Evolutionary conservation across 2,888 invertebrate species (phyloP).

Genomic region (Latrodectus hesperus): DNA sequence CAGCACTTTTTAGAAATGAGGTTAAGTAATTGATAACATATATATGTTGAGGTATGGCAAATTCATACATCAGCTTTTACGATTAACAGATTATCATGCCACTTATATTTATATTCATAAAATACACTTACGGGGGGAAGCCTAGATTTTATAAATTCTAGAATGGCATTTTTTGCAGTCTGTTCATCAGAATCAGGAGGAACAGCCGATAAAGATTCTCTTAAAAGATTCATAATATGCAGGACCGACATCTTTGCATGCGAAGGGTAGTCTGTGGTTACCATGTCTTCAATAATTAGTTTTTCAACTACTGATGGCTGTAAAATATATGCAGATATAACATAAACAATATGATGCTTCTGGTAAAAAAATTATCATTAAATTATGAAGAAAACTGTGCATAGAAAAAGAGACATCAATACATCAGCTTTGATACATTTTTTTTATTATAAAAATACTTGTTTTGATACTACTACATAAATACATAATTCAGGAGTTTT

Average conservation of each 20-base stretch:
- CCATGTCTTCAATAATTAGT: slow-evolving; percentile 57
- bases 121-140: slow-evolving; percentile 31
- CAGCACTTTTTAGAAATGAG: background rate
- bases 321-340: background rate
- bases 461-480: too few species aligned
- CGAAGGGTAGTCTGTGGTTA: slow-evolving; percentile 10
- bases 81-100: background rate
- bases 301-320: slow-evolving; percentile 57
- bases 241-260: slow-evolving; percentile 13
- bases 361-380: too few species aligned
- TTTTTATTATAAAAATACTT: too few species aligned
- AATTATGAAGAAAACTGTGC: too few species aligned
- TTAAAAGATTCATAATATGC: slow-evolving; percentile 25
- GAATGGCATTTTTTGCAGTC: slow-evolving; percentile 24
- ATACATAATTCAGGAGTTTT: too few species aligned
- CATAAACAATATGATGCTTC: too few species aligned
- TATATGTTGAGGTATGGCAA: background rate
- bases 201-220: slow-evolving; percentile 13
- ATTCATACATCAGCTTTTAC: background rate
- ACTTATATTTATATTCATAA: background rate
- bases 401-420: too few species aligned
- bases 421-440: too few species aligned
- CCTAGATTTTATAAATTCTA: slow-evolving; percentile 19
- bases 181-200: slow-evolving; percentile 27
- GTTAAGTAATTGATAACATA: background rate